A percentile compares a stretch with the other conserved stretches of the same genome.
These are phyloP conservation scores for Psittacula cyanocephala DNA, from an alignment of 2,113 vertebrate genomes.

Conservation along the genomic window DNA sequence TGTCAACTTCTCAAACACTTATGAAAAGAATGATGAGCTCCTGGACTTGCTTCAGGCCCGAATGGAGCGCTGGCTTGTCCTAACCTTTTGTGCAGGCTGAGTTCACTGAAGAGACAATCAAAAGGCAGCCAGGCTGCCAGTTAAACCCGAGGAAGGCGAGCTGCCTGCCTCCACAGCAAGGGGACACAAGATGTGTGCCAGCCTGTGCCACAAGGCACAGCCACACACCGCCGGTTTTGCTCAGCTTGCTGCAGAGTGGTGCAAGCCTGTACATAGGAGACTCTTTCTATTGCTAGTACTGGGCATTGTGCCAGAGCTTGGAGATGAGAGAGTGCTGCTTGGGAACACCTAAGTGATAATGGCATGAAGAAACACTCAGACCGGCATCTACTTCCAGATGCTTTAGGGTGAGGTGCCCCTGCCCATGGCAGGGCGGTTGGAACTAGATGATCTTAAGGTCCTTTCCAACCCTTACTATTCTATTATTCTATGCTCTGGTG, in stretches of 20 bases:
- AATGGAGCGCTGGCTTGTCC: neutral
- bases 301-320: neutral
- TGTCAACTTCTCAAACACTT: neutral
- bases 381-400: neutral
- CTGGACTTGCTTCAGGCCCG: neutral
- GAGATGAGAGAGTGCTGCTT: neutral
- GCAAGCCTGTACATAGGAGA: neutral
- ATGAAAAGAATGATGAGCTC: neutral
- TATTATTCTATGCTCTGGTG: neutral
- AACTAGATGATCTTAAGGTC: too few relatives aligned
- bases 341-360: neutral
- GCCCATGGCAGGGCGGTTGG: too few relatives aligned
- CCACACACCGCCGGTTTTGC: neutral
- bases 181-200: neutral
- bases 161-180: neutral
- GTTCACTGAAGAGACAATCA: neutral
- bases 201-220: fast-evolving
- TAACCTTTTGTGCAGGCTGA: neutral
- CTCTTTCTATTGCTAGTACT: neutral
- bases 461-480: too few relatives aligned
- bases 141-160: fast-evolving
- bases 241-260: neutral
- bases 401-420: too few relatives aligned
- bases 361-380: neutral
- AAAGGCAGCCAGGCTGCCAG: neutral